Base-by-base conservation (phyloP, 2,888 invertebrate species). In the Drosophila anceps region DNA sequence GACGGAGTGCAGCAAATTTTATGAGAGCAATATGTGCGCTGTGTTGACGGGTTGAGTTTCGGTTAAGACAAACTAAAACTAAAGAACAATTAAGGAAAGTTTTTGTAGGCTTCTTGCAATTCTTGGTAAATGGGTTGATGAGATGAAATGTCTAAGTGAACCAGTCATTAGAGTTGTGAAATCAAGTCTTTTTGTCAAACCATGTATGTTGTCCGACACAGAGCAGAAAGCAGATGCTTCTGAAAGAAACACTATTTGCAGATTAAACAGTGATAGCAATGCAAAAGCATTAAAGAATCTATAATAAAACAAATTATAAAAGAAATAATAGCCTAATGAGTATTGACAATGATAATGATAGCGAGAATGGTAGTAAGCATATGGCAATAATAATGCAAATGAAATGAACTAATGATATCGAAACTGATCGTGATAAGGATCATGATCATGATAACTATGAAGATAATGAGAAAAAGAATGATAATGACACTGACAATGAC, bases 121-220 rank as follows among this genome's bases (percentile, higher is more conserved):
- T 31, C 55, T 57, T 43, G 13, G 31, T 5, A 31, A 41, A 31
- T 55, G 29, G 41, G 55, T 33, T 57, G 24, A 41, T 54, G 54
- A 29, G 54, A 54, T 54, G 54, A 54, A 37, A 54, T 18, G 54
- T 54, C 41, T 57, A 31, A 57, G 55, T 57, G 41, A 43, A 13
- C 18, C 5, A 31, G 55, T 41, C 55, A 43, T 57, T 57, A 24
- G 41, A 39, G 27, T 29, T 54, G n/a, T 39, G 39, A n/a, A 39
- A 27, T 54, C 27, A 54, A 39, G 39, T 37, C 37, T 54, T 37
- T 39, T 27, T 15, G 27, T 18, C 39, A 54, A 54, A 18, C 15
- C 24, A 10, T 27, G 15, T 10, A n/a, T 37, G 35, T 20, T 33
- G 31, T 33, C 13, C 31, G 18, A 13, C n/a, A 18, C 7, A 18